A percentile compares a stretch with the other conserved stretches of the same genome.
phyloP scores from a whole-genome alignment of 2,888 invertebrate species.

The Latrodectus elegans region DNA sequence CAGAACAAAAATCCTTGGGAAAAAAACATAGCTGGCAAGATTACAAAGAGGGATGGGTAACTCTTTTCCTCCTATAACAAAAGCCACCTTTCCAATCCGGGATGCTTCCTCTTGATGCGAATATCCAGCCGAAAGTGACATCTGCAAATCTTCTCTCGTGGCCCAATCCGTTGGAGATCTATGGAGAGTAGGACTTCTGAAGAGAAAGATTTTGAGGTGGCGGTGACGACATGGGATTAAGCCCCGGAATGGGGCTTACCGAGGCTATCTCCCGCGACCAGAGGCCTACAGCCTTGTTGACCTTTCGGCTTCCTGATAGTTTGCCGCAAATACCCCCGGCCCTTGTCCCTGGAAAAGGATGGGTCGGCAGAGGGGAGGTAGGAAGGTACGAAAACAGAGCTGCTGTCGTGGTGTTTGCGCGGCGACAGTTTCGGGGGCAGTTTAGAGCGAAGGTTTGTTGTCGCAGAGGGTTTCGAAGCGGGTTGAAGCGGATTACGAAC shows the following conservation, averaged over 20 bases:
- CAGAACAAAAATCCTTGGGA: too few relatives aligned
- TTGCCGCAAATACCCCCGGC: background rate
- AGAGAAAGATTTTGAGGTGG: conserved; percentile 49
- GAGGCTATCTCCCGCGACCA: conserved; percentile 56
- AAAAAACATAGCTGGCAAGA: too few relatives aligned
- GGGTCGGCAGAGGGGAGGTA: background rate
- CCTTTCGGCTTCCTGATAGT: conserved; percentile 28
- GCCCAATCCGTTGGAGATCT: background rate
- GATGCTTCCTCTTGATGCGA: background rate
- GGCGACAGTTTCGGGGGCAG: background rate
- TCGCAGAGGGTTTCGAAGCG: background rate
- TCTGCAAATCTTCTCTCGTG: background rate
- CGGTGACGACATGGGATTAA: conserved; percentile 53
- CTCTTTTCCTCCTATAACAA: background rate
- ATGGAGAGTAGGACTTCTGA: conserved; percentile 4
- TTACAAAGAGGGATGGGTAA: too few relatives aligned
- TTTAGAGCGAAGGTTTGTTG: conserved; percentile 1
- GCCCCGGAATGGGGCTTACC: conserved; percentile 36
- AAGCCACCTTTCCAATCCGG: background rate
- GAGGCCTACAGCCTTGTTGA: conserved; percentile 44
- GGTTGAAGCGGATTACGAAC: background rate
- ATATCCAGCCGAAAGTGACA: conserved; percentile 25
- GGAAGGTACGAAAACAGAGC: background rate
- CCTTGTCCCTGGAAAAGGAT: background rate
- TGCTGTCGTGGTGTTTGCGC: background rate